Evolutionary conservation across 2,888 invertebrate genomes (phyloP), one percentile per base, ranked within the genome.

Genomic region (Plagiodera versicolora): DNA sequence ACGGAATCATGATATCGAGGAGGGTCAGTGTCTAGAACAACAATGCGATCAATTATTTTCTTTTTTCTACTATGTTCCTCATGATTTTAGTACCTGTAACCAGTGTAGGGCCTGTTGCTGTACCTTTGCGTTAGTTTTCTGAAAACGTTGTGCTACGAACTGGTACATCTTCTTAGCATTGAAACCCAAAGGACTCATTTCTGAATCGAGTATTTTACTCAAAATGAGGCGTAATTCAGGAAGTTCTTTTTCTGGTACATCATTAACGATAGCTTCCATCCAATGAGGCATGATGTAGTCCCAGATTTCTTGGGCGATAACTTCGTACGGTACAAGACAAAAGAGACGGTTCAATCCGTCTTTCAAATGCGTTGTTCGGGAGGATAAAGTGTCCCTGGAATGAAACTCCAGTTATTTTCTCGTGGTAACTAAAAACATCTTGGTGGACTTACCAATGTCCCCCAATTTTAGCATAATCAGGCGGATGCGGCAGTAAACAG

Each of bases 231-330:
- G 91, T 14, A 96, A 80, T 75, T 95, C 94, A 51, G 85, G 82
- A 46, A 94, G 82, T 74, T 95, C 96, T 77, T 94, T 91, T 77
- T 94, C 92, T 0, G 93, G 92, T 0, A 95, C 93, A 75, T 95
- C 94, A 63, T 91, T 91, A 53, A 93, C 93, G 68, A 99, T 94
- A 0, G 97, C 95, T 80, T 98, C 97, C 90, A 99, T 91, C 99
- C 99, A 99, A 72, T 94, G 92, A 0, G 99, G 98, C 95, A 99
- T 99, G 18, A 99, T 95, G 77, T 91, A 91, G 77, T 97, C 94
- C 99, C 99, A 99, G 58, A 96, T 94, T 74, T 96, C 94, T 67
- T 93, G 90, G 0, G 95, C 94, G 67, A 99, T 94, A 20, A 99
- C 92, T 72, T 98, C 98, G 79, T 99, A 99, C 0, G 99, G 98